A percentile compares a stretch with the other conserved stretches of the same genome.
These are phyloP conservation scores for Scaptomyza flava DNA, from an alignment of 2,888 invertebrate species.

Conservation along the genomic window DNA sequence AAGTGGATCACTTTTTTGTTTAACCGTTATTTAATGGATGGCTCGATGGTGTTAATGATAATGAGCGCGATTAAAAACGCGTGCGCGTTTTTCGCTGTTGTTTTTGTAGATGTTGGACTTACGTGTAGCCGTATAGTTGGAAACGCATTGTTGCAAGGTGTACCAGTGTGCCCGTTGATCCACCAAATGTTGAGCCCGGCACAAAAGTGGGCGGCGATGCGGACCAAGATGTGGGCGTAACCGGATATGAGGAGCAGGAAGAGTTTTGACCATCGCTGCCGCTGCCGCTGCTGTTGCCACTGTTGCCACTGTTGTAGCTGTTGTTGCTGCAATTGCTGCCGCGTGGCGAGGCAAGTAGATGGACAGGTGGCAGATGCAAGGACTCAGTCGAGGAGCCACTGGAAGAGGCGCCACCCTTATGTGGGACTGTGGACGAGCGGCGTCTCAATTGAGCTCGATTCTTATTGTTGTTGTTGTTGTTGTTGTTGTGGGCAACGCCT, in stretches of 20 bases:
- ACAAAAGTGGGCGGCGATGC: conserved; percentile 65
- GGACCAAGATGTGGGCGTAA: conserved; percentile 76
- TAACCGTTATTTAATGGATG: too few species aligned
- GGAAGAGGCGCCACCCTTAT: conserved; percentile 49
- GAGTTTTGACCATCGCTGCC: conserved; percentile 29
- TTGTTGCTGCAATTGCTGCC: conserved; percentile 41
- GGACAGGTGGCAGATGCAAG: conserved; percentile 45
- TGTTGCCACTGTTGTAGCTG: conserved; percentile 26
- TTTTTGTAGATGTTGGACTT: conserved; percentile 41
- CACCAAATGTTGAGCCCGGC: conserved; percentile 24
- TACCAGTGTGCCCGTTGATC: conserved; percentile 52
- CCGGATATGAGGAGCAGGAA: conserved; percentile 59
- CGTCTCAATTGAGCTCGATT: conserved; percentile 18
- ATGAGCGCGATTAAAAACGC: too few species aligned
- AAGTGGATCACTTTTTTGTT: too few species aligned
- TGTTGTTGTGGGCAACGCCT: conserved; percentile 53
- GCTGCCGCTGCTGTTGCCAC: conserved; percentile 18
- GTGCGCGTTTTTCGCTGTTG: not conserved
- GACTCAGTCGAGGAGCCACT: conserved; percentile 75
- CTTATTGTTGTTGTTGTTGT: conserved; percentile 8
- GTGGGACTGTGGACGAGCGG: conserved; percentile 27
- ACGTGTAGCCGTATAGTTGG: conserved; percentile 58
- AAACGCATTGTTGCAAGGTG: conserved; percentile 56
- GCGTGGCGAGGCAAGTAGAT: conserved; percentile 27
- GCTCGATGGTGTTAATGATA: too few species aligned